Conservation (phyloP, 2,888 invertebrate species). For the Folsomia manolachei region DNA sequence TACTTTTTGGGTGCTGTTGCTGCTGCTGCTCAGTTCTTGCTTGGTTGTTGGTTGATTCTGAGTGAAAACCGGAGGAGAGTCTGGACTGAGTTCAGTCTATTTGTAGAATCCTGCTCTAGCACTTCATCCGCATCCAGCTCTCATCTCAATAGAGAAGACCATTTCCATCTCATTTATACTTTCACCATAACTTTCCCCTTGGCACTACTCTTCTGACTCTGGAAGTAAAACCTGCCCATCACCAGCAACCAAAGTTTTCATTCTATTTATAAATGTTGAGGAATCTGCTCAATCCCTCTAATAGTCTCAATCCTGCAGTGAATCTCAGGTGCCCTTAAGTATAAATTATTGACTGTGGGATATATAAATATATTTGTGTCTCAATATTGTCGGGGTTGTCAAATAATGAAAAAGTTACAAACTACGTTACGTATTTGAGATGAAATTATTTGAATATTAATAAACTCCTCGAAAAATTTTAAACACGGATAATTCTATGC, state of each 20-base stretch:
- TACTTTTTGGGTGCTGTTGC: too few relatives aligned
- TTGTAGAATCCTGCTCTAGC: slow-evolving; percentile 19
- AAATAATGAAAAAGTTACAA: too few relatives aligned
- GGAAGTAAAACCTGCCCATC: background rate
- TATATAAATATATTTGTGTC: too few relatives aligned
- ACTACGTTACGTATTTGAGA: too few relatives aligned
- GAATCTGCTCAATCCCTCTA: slow-evolving; percentile 11
- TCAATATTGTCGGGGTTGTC: too few relatives aligned
- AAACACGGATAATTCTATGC: too few relatives aligned
- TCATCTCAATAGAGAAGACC: too few relatives aligned
- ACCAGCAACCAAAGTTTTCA: background rate
- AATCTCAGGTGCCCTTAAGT: background rate
- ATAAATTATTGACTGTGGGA: too few relatives aligned
- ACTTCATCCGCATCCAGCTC: background rate
- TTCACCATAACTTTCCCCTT: slow-evolving; percentile 6
- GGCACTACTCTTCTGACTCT: background rate
- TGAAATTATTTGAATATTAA: too few relatives aligned
- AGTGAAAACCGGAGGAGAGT: slow-evolving; percentile 32
- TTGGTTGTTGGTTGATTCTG: background rate
- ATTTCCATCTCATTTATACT: background rate
- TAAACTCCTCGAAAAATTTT: too few relatives aligned
- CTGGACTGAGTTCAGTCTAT: slow-evolving; percentile 34
- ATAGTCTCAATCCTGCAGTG: slow-evolving; percentile 12
- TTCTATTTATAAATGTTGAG: background rate
- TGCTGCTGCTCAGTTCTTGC: background rate